A percentile compares a stretch with the other conserved stretches of the same genome.
These are phyloP conservation scores for Lophotis ruficrista DNA, from an alignment of 2,113 vertebrate species.

Conservation along the genomic window DNA sequence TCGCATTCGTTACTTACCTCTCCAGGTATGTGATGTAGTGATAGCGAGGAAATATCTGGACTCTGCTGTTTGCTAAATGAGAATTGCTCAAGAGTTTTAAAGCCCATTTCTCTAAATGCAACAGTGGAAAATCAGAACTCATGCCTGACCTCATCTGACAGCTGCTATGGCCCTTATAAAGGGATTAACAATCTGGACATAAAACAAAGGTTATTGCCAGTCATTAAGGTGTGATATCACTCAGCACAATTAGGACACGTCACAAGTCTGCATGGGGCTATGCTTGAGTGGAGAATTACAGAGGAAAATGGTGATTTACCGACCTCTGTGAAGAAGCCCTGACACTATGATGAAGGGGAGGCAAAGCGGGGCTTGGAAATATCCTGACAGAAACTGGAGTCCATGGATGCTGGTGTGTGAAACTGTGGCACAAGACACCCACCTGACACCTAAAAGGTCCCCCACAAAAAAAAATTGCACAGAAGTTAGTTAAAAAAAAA, in stretches of 20 bases:
- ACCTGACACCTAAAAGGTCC: neutral
- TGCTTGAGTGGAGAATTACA: constrained; percentile 17
- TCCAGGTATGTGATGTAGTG: neutral
- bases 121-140: constrained; percentile 19
- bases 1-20: neutral
- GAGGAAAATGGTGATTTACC: neutral
- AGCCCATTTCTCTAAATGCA: neutral
- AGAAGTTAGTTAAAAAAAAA: too few relatives aligned
- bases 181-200: constrained; percentile 51
- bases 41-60: neutral
- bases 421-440: neutral
- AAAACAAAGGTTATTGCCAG: constrained; percentile 36
- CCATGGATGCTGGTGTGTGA: neutral
- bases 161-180: constrained; percentile 37
- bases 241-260: constrained; percentile 16
- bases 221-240: constrained; percentile 12
- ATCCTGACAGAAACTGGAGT: neutral
- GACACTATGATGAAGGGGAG: neutral
- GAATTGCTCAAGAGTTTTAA: constrained; percentile 14
- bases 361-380: neutral
- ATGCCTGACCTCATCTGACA: constrained; percentile 43
- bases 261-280: neutral
- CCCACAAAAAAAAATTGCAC: neutral
- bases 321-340: neutral
- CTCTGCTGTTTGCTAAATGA: neutral